Evolutionary conservation across 2,888 invertebrate genomes (phyloP).

Genomic region (Mesochorus sp.): DNA sequence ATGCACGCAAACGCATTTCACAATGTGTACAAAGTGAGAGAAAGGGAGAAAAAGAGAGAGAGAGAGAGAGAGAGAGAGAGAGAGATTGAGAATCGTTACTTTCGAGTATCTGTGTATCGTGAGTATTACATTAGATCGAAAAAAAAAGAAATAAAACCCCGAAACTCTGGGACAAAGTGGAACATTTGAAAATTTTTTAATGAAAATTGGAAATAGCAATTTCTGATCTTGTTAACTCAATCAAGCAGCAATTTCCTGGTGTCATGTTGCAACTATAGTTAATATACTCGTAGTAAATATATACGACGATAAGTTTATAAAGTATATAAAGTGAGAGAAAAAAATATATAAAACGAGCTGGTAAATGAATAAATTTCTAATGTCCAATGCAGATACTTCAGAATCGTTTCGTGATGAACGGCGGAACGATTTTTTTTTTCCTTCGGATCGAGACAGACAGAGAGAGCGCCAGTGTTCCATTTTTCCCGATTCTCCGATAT

Average conservation of each 20-base stretch:
- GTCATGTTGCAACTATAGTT: no score
- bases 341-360: no score
- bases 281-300: no score
- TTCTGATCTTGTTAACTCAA: background rate
- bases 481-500: background rate
- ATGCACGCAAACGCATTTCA: background rate
- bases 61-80: background rate
- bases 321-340: no score
- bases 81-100: background rate
- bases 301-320: no score
- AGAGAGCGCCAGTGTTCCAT: background rate
- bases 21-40: no score
- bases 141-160: background rate
- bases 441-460: background rate
- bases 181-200: background rate
- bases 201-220: background rate
- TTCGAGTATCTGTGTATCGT: background rate
- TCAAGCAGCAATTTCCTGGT: no score
- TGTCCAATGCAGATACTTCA: no score
- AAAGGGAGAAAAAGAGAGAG: background rate
- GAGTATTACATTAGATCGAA: background rate
- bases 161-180: background rate
- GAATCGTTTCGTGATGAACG: background rate
- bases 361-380: no score
- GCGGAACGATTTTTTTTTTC: no score